Base-by-base conservation (phyloP, 2,888 invertebrate species). In the Anthophora plumipes region DNA sequence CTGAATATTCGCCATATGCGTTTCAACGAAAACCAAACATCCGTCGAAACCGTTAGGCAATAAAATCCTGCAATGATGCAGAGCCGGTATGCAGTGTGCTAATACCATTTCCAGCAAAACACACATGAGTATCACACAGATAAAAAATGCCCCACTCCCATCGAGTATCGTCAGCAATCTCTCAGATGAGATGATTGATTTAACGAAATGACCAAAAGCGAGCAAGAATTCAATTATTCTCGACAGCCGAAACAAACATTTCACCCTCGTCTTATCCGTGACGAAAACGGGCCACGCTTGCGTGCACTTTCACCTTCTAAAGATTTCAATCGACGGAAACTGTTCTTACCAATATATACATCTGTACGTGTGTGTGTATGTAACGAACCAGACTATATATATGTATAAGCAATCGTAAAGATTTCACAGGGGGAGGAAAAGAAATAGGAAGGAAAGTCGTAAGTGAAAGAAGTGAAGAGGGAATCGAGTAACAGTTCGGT, bases 151-250 rank as follows among this genome's bases (percentile, higher is more conserved):
- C n/a, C n/a, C n/a, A n/a, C n/a, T n/a, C n/a, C n/a, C n/a, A n/a
- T n/a, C n/a, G n/a, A n/a, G n/a, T n/a, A n/a, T n/a, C 14, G 25
- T 12, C 14, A 14, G 46, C 25, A 67, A 55, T 41, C 41, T 31
- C 14, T 17, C 25, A 25, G 61, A 8, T 12, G 46, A 14, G 14
- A n/a, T 43, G 54, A 55, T 43, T 14, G 41, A 43, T 41, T 25
- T 41, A 67, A n/a, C 41, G n/a, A 25, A 67, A 67, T 67, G 25
- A 25, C 54, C 1, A n/a, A 6, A n/a, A 55, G 25, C 54, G 37
- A 66, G n/a, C 41, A 37, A 7, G 31, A 67, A 67, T 67, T 55
- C 54, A 43, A 55, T 67, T 67, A 67, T 55, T 67, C 41, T n/a
- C n/a, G n/a, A n/a, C 31, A n/a, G 14, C 12, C 41, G 39, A 66